These are phyloP conservation scores for Zaprionus davidi DNA, from an alignment of 1,140 invertebrate species.

Conservation along the genomic window DNA sequence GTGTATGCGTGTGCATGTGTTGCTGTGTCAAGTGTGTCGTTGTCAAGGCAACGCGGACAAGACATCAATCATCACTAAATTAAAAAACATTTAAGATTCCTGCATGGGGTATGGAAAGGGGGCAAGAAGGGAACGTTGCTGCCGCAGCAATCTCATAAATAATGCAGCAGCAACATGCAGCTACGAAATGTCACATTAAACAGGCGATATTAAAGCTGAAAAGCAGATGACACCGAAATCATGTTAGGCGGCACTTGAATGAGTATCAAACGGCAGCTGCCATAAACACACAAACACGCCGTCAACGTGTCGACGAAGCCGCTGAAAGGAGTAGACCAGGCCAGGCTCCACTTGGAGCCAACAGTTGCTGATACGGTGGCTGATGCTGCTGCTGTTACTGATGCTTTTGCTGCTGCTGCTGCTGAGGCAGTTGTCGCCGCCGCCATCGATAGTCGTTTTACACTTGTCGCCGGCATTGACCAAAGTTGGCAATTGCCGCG, in stretches of 20 bases:
- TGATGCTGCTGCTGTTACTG: background rate
- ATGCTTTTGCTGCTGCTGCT: conserved; percentile 7
- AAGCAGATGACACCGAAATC: conserved; percentile 83
- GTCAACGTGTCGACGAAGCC: conserved; percentile 47
- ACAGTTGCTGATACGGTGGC: conserved; percentile 4
- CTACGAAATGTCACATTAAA: conserved; percentile 80
- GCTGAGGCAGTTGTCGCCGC: conserved; percentile 41
- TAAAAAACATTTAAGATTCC: conserved; percentile 81
- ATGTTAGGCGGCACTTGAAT: conserved; percentile 82
- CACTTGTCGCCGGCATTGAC: conserved; percentile 81
- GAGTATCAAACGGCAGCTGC: conserved; percentile 82
- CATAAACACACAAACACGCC: conserved; percentile 78
- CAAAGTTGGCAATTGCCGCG: conserved; percentile 82
- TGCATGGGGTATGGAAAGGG: conserved; percentile 27
- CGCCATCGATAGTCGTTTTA: conserved; percentile 74
- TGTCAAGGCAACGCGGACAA: conserved; percentile 75
- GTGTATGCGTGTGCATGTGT: conserved; percentile 40
- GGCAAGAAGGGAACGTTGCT: conserved; percentile 32
- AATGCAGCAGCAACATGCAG: conserved; percentile 63
- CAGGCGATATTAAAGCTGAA: conserved; percentile 81
- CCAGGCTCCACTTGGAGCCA: conserved; percentile 4
- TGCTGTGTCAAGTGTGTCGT: conserved; percentile 67
- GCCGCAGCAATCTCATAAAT: conserved; percentile 62
- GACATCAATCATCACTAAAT: conserved; percentile 83
- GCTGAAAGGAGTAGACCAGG: conserved; percentile 34